Percentiles rank a stretch among this genome's conserved stretches.
Evolutionary conservation across 1,140 invertebrate species (phyloP).

Genomic region (Caenorhabditis elegans): WBcel235 BX284606.5:15082501-15083000

Average conservation of each 20-base stretch:
- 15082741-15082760: too few relatives aligned
- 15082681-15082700: too few relatives aligned
- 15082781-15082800: background rate
- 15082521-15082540: background rate
- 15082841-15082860: background rate
- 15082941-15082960: slow-evolving; percentile 6
- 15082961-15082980: background rate
- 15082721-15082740: too few relatives aligned
- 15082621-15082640: background rate
- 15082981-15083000: background rate
- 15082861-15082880: background rate
- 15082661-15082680: too few relatives aligned
- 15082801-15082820: background rate
- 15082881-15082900: background rate
- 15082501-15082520: background rate
- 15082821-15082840: background rate
- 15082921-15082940: background rate
- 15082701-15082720: too few relatives aligned
- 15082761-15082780: background rate
- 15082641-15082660: background rate
- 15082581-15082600: background rate
- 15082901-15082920: background rate
- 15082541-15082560: background rate
- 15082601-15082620: background rate
- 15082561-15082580: background rate